Base-by-base conservation (phyloP, 2,888 invertebrate species). In the Sturmia bella region DNA sequence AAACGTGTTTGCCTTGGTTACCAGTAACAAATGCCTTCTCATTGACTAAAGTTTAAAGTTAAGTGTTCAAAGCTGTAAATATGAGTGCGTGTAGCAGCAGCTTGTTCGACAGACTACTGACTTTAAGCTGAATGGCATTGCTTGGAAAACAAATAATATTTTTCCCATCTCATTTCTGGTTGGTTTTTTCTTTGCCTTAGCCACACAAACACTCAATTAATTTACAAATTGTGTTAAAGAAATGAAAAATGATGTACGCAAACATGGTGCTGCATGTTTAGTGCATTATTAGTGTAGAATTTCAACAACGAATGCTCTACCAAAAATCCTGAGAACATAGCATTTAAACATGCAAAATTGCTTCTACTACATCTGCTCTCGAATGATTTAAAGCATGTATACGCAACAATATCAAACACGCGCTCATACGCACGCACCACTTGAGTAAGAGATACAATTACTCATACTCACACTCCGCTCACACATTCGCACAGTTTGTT, bases 81-180 rank as follows among this genome's bases (percentile, higher is more conserved):
- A n/a, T n/a, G n/a, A n/a, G n/a, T n/a, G n/a, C n/a, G n/a, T n/a
- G n/a, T n/a, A 37, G 24, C 64, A 37, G 21, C 17, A 24, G 27
- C 12, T 39, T 39, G 54, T 63, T 56, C 13, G 13, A 56, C 37
- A 74, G 32, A 63, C 48, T 74, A 63, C 48, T 74, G 74, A 45
- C 64, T 74, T 74, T 24, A 13, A 64, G 39, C 15, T 54, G 21
- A 63, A 61, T 59, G n/a, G n/a, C n/a, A n/a, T 50, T 12, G 24
- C n/a, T 17, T 43, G 9, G 21, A 52, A 41, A 54, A 45, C 15
- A 63, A 45, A 21, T 21, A 37, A 6, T 56, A 4, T 63, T 43
- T 45, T 37, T 56, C 37, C 54, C 45, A 56, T 63, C 32, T 32
- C 32, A 32, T 32, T 6, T 32, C 1, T 3, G 3, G 32, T 63